Percentiles rank a stretch among this genome's conserved stretches.
phyloP scores from a whole-genome alignment of 1,140 invertebrate species.

The Capitella teleta region DNA sequence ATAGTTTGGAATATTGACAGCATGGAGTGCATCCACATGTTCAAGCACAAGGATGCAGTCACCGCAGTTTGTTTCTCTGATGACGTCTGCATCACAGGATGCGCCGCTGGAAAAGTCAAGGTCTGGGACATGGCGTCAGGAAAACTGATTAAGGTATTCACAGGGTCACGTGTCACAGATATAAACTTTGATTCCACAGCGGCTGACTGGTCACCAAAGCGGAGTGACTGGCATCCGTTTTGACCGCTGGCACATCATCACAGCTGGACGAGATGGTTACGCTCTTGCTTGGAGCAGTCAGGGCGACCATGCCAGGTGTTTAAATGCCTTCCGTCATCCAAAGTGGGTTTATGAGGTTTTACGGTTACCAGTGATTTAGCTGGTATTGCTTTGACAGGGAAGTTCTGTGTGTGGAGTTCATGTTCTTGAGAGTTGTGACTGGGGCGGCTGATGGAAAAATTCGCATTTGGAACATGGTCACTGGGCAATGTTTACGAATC shows the following conservation, averaged over 20 bases:
- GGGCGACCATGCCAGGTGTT: conserved; percentile 31
- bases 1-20: conserved; percentile 39
- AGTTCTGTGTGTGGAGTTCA: conserved; percentile 38
- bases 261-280: conserved; percentile 37
- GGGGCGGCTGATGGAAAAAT: conserved; percentile 40
- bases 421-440: conserved; percentile 38
- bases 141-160: conserved; percentile 32
- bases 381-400: neutral
- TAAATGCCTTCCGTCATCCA: conserved; percentile 36
- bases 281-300: conserved; percentile 35
- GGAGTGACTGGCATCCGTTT: conserved; percentile 34
- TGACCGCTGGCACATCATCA: conserved; percentile 40
- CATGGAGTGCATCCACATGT: conserved; percentile 32
- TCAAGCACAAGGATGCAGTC: conserved; percentile 31
- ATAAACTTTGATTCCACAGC: too few species aligned
- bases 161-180: too few species aligned
- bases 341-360: conserved; percentile 24
- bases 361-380: neutral
- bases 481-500: conserved; percentile 38
- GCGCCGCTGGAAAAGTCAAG: conserved; percentile 36
- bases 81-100: conserved; percentile 33
- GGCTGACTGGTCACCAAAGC: conserved; percentile 31
- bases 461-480: conserved; percentile 41
- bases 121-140: conserved; percentile 36
- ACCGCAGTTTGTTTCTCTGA: conserved; percentile 26